Percentiles rank a stretch among this genome's conserved stretches.
Evolutionary conservation across 2,797 vertebrate genomes (phyloP).

Genomic region (Platyrinchus mystaceus): DNA sequence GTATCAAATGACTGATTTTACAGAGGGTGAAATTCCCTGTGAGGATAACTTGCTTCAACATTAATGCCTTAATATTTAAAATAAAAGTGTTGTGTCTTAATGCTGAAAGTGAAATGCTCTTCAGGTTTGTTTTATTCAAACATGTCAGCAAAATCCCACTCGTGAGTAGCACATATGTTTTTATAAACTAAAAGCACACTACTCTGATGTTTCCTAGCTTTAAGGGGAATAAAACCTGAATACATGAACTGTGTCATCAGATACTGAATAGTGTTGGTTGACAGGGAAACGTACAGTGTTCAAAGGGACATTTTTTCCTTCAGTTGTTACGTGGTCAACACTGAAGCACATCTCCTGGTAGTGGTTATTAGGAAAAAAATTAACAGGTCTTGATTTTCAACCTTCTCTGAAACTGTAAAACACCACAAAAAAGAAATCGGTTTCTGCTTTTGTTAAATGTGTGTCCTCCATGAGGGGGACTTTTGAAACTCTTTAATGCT

Average conservation of each 20-base stretch:
- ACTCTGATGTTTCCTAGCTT: not conserved
- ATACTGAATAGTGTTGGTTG: not conserved
- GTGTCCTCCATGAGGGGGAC: not conserved
- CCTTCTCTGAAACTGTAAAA: not conserved
- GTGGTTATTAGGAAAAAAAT: not conserved
- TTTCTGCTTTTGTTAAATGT: not conserved
- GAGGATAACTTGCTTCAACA: not conserved
- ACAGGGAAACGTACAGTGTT: not conserved
- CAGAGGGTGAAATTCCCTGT: not conserved
- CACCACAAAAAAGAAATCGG: not conserved
- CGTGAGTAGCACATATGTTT: not conserved
- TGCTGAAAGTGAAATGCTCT: conserved; percentile 6
- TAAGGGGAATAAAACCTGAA: not conserved
- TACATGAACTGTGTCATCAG: not conserved
- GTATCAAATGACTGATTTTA: conserved; percentile 15
- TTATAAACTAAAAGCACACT: not conserved
- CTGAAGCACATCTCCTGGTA: not conserved
- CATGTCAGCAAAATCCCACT: not conserved
- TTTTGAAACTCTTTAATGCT: not conserved
- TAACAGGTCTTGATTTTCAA: not conserved
- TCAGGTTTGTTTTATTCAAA: conserved; percentile 5
- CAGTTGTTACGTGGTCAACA: not conserved
- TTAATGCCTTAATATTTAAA: not conserved
- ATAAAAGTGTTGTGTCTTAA: not conserved
- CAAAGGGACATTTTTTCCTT: not conserved